A percentile compares a stretch with the other conserved stretches of the same genome.
Conservation (phyloP, 92 coral and sea anemone genomes). For the Bergia sp. region DNA sequence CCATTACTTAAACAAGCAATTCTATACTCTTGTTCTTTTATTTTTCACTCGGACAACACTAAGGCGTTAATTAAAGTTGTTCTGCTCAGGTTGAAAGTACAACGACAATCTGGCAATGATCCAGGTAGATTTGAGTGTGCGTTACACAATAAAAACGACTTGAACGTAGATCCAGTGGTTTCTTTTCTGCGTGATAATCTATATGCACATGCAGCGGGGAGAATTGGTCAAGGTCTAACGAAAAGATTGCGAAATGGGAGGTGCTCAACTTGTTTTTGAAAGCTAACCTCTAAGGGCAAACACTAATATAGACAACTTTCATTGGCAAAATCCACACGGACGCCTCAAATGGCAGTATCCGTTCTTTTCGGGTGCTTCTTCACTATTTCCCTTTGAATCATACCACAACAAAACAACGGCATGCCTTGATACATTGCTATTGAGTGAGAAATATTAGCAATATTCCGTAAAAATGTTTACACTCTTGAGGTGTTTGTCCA, state of each 20-base stretch:
- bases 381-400: background rate
- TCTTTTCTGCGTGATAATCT: background rate
- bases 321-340: background rate
- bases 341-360: background rate
- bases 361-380: background rate
- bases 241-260: background rate
- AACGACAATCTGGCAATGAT: conserved; percentile 34
- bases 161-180: background rate
- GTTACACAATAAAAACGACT: conserved; percentile 30
- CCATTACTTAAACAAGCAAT: background rate
- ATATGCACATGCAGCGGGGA: background rate
- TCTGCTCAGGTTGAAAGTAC: conserved; percentile 7
- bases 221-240: background rate
- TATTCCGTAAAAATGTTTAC: background rate
- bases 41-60: conserved; percentile 6
- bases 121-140: conserved; percentile 32
- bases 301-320: too few relatives aligned
- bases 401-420: background rate
- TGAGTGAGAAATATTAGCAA: too few relatives aligned
- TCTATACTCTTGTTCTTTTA: conserved; percentile 12
- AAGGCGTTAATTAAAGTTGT: background rate
- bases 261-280: too few relatives aligned
- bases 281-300: background rate
- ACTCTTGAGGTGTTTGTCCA: background rate
- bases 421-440: background rate